These are phyloP conservation scores for Danionella dracula DNA, from an alignment of 2,797 vertebrate species.

Conservation along the genomic window DNA sequence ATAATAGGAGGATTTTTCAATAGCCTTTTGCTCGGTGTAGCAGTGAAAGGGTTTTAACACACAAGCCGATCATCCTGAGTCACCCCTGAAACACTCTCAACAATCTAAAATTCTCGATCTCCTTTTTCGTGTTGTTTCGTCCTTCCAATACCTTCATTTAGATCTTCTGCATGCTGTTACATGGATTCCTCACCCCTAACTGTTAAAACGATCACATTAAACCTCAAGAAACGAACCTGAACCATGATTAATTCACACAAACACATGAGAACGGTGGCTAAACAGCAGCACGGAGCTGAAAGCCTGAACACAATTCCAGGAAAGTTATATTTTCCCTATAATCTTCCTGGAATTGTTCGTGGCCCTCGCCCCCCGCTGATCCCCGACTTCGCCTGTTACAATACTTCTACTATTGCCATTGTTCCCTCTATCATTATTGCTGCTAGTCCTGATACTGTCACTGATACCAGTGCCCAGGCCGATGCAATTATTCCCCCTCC, in stretches of 20 bases:
- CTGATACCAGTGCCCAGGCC: slow-evolving; percentile 73
- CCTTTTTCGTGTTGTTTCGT: too few relatives aligned
- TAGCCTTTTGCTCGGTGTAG: too few relatives aligned
- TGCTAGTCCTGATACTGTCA: slow-evolving; percentile 77
- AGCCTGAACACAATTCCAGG: slow-evolving; percentile 76
- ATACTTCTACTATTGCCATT: slow-evolving; percentile 77
- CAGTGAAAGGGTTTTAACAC: too few relatives aligned
- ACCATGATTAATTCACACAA: slow-evolving; percentile 1
- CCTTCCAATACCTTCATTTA: too few relatives aligned
- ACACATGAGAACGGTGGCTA: slow-evolving; percentile 53
- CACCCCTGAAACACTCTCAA: too few relatives aligned
- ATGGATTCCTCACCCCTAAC: too few relatives aligned
- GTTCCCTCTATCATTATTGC: slow-evolving; percentile 78
- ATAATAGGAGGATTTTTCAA: too few relatives aligned
- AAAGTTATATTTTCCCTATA: slow-evolving; percentile 84
- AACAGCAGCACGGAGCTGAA: slow-evolving; percentile 73
- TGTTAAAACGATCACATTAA: too few relatives aligned
- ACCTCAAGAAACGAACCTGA: too few relatives aligned
- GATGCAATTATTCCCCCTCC: slow-evolving; percentile 67
- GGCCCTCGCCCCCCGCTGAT: slow-evolving; percentile 70
- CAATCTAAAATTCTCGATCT: too few relatives aligned
- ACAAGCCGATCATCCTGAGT: too few relatives aligned
- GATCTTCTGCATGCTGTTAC: too few relatives aligned
- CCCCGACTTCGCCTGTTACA: slow-evolving; percentile 70
- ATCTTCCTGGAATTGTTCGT: slow-evolving; percentile 82